Percentiles rank a stretch among this genome's conserved stretches.
Conservation (phyloP, 2,888 invertebrate genomes). For the Dichetophora obliterata region DNA sequence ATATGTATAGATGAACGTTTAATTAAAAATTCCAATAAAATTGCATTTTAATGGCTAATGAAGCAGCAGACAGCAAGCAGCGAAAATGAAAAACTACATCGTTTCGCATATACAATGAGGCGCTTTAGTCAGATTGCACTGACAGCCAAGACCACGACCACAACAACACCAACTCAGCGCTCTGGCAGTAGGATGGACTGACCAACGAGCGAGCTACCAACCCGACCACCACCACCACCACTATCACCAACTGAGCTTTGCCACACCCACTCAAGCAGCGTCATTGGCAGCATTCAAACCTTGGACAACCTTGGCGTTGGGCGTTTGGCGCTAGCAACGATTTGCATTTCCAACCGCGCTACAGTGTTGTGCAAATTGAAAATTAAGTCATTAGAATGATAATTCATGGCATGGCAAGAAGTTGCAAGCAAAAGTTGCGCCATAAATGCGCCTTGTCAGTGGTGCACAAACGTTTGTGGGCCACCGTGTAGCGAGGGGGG, state of each 20-base stretch:
- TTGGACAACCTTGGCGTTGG: too few relatives aligned
- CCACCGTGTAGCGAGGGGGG: conserved; percentile 30
- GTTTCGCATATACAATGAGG: neutral
- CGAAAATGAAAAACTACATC: neutral
- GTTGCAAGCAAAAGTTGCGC: too few relatives aligned
- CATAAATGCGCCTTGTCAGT: too few relatives aligned
- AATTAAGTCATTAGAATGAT: conserved; percentile 58
- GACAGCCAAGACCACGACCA: neutral
- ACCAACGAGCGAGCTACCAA: neutral
- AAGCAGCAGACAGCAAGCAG: conserved; percentile 31
- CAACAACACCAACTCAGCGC: neutral
- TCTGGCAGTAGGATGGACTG: neutral
- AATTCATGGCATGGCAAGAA: neutral
- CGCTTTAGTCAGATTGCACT: neutral
- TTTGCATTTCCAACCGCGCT: conserved; percentile 50
- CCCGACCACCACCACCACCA: neutral
- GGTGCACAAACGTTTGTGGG: too few relatives aligned
- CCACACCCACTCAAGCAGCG: neutral
- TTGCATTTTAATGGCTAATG: conserved; percentile 59
- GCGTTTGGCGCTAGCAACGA: neutral
- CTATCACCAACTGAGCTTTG: neutral
- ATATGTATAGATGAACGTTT: conserved; percentile 32
- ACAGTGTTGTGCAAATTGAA: conserved; percentile 54
- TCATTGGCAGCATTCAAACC: neutral
- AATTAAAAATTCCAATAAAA: conserved; percentile 59